Evolutionary conservation across 2,888 invertebrate species (phyloP), one percentile per base, ranked within the genome.

Genomic region (Sinohyriopsis cumingii): DNA sequence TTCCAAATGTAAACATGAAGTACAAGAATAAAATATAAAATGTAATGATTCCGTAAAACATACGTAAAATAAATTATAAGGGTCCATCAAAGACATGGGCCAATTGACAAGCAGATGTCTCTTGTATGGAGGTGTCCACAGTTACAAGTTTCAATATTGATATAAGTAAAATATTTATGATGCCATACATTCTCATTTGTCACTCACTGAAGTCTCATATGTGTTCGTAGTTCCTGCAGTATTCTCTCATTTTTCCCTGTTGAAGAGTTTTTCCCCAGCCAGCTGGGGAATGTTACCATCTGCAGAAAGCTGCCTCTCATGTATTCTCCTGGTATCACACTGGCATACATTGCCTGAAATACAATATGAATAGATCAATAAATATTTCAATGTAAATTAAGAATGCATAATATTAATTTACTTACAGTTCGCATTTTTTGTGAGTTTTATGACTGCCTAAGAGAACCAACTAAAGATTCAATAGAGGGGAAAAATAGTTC

Each of bases 231-330:
- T 89, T 97, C 96, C 89, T 95, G 95, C 19, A 95, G 91, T 63
- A 97, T 91, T 25, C 98, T 92, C 62, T 94, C 93, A 87, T 95
- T 93, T 91, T 98, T 99, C 77, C 91, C 93, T 24, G 81, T 80
- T 15, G 93, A 94, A 0, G 99, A 98, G 91, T 98, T 96, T 91
- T 96, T 96, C 1, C 99, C 99, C 67, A 99, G 93, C 98, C 99
- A 99, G 57, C 93, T 91, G 3, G 99, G 99, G 90, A 99, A 99
- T 86, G 94, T 94, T 25, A 97, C 94, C 91, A 94, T 94, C 0
- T 93, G 93, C 0, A 92, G 91, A 71, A 97, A 90, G 85, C 94
- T 92, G 4, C 99, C 99, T 45, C 94, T 92, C 93, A 99, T 93
- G 68, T 93, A 91, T 82, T 94, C 93, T 0, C 98, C 97, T 0